Conservation (phyloP, 2,797 vertebrate species). For the Tapirus indicus region DNA sequence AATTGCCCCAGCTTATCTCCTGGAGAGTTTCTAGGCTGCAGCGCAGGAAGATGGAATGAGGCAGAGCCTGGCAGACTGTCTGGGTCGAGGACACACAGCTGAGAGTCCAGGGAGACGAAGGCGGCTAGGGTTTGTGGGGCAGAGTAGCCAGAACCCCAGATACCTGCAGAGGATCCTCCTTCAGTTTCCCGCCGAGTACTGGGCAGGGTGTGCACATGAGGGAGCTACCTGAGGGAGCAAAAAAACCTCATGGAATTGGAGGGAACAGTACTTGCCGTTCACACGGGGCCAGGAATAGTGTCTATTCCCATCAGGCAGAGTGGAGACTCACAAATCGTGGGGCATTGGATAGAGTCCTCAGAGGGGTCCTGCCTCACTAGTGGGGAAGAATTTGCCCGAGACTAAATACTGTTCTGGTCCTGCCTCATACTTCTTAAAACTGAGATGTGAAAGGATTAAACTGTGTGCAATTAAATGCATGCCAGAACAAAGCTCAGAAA, state of each 20-base stretch:
- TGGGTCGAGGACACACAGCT: not conserved
- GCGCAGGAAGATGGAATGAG: not conserved
- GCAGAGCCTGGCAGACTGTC: not conserved
- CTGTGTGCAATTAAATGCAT: not conserved
- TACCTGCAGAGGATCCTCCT: not conserved
- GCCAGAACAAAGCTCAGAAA: not conserved
- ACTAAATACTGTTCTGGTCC: not conserved
- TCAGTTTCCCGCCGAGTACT: not conserved
- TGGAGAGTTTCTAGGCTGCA: not conserved
- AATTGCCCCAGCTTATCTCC: not conserved
- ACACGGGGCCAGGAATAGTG: not conserved
- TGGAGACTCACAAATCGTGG: not conserved
- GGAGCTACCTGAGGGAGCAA: not conserved
- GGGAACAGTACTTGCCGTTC: not conserved
- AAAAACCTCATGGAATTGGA: not conserved
- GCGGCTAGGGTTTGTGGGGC: not conserved
- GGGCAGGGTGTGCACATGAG: not conserved
- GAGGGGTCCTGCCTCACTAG: not conserved
- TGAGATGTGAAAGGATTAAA: not conserved
- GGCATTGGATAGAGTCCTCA: not conserved
- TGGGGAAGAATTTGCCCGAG: not conserved
- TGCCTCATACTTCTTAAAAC: not conserved
- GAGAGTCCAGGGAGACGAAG: not conserved
- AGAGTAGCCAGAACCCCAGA: not conserved
- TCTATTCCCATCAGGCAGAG: not conserved